A percentile compares a stretch with the other conserved stretches of the same genome.
These are phyloP conservation scores for Aldabrachelys gigantea DNA, from an alignment of 2,113 vertebrate genomes.

Conservation along the genomic window DNA sequence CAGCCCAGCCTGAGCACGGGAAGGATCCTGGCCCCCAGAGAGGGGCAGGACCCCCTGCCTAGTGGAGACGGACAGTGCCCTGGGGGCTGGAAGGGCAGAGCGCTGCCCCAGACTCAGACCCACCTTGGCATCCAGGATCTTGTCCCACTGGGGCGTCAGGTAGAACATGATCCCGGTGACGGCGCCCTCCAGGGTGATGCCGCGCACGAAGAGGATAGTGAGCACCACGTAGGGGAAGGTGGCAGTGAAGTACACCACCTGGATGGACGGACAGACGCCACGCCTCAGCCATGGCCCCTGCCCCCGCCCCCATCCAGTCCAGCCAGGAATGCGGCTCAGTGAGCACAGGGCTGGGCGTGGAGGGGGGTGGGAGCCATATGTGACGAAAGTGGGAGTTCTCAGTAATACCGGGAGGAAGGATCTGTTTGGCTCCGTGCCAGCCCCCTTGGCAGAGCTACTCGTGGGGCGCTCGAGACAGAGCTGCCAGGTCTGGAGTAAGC, in stretches of 20 bases:
- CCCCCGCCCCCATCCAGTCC: background rate
- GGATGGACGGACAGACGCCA: background rate
- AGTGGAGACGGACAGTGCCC: no score
- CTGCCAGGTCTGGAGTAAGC: no score
- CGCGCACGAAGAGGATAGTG: slow-evolving; percentile 96
- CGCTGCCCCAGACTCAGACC: accelerated
- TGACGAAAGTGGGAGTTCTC: background rate
- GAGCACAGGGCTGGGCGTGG: background rate
- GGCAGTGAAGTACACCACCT: slow-evolving; percentile 99
- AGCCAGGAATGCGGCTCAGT: background rate
- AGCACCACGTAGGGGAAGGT: slow-evolving; percentile 97
- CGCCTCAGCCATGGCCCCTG: background rate
- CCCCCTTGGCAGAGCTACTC: no score
- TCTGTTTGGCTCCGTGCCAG: no score
- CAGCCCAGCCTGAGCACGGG: no score
- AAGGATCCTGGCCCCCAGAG: no score
- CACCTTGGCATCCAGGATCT: slow-evolving; percentile 97
- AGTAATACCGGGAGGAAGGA: no score
- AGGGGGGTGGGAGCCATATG: background rate
- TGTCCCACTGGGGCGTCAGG: slow-evolving; percentile 97
- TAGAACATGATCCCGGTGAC: slow-evolving; percentile 94
- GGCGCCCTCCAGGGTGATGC: slow-evolving; percentile 95
- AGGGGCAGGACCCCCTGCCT: no score
- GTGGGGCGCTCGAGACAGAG: no score
- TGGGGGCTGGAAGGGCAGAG: background rate